A percentile compares a stretch with the other conserved stretches of the same genome.
phyloP scores from a whole-genome alignment of 2,113 vertebrate species.

The Atherinomorus stipes region DNA sequence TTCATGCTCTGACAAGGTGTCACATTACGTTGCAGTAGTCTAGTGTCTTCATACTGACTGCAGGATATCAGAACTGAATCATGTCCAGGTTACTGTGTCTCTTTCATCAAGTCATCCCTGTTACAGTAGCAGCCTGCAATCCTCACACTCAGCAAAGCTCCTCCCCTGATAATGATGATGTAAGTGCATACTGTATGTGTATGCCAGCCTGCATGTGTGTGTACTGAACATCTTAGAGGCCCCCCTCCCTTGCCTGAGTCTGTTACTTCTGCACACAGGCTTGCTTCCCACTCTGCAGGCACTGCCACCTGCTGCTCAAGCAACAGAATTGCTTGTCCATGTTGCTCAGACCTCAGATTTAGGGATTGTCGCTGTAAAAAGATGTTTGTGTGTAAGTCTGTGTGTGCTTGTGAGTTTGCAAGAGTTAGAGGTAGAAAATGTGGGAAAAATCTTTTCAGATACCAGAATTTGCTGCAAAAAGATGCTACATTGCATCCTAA shows the following conservation, averaged over 20 bases:
- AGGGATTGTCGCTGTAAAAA: conserved; percentile 23
- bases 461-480: no score
- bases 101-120: conserved; percentile 59
- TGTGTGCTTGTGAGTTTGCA: no score
- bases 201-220: conserved; percentile 39
- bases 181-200: conserved; percentile 62
- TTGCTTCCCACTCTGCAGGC: conserved; percentile 46
- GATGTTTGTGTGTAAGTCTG: no score
- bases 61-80: conserved; percentile 32
- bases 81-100: conserved; percentile 41
- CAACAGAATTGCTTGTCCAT: conserved; percentile 21
- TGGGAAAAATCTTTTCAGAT: no score
- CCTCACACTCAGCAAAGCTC: conserved; percentile 65
- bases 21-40: conserved; percentile 32
- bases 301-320: conserved; percentile 67
- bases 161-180: conserved; percentile 69
- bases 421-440: no score
- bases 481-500: no score
- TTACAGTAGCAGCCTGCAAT: conserved; percentile 72
- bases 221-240: conserved; percentile 49
- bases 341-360: conserved; percentile 14
- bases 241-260: conserved; percentile 47
- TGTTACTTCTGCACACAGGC: conserved; percentile 61
- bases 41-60: conserved; percentile 38
- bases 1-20: conserved; percentile 39